phyloP scores from a whole-genome alignment of 2,113 vertebrate genomes.

The Neolamprologus devosi region DNA sequence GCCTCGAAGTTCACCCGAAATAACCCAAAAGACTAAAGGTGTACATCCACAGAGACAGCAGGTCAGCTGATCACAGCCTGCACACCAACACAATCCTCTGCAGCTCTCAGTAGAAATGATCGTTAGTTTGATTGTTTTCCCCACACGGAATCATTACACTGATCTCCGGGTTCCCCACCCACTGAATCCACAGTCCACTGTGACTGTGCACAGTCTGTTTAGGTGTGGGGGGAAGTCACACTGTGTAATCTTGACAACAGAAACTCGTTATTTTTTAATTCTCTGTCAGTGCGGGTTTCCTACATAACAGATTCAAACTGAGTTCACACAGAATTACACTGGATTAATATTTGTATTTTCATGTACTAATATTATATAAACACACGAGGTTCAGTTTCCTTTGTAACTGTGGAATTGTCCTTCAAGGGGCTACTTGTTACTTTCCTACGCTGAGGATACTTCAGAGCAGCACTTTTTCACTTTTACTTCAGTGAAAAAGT shows the following conservation, averaged over 20 bases:
- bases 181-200: not conserved
- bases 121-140: not conserved
- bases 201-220: not conserved
- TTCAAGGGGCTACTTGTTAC: not conserved
- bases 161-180: not conserved
- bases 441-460: not conserved
- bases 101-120: not conserved
- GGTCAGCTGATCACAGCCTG: not conserved
- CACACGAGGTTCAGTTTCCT: not conserved
- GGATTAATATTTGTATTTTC: not conserved
- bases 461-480: not conserved
- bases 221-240: not conserved
- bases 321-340: not conserved
- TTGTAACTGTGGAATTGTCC: not conserved
- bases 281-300: not conserved
- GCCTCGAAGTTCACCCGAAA: not conserved
- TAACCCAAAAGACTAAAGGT: not conserved
- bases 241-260: not conserved
- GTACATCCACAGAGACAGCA: not conserved
- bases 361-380: not conserved
- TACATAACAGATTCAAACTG: not conserved
- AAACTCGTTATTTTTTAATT: not conserved
- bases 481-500: not conserved
- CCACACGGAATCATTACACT: not conserved
- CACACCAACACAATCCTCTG: not conserved